Evolutionary conservation across 2,113 vertebrate genomes (phyloP), one percentile per base, ranked within the genome.

Genomic region (Ellobius talpinus): DNA sequence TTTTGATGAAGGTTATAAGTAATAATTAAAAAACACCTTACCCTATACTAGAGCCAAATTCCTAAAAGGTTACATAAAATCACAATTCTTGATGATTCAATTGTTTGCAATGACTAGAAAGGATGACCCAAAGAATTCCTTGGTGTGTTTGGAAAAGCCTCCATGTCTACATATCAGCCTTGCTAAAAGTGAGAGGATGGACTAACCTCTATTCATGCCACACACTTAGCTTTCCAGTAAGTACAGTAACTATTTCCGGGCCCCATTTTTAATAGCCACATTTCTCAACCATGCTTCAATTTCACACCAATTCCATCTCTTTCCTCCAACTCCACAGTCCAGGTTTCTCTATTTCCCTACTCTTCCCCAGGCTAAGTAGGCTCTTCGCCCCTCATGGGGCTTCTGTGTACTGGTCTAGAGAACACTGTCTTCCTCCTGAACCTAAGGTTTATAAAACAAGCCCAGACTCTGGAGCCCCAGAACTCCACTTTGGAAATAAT

Each of bases 61-160:
- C 90, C 81, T 86, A 85, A 45, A 86, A 90, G 96, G 73, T 14
- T 70, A 7, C 61, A 87, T 63, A 72, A 90, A 95, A 86, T 77
- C 12, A 77, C 66, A 92, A 77, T 58, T 93, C 90, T 84, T 88
- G 24, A 65, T 84, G 94, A 87, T 81, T 72, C 66, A 84, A 91
- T 76, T 91, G 45, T 79, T 87, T 93, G 92, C 42, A 93, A 73
- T 93, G 92, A 63, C 73, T 84, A 87, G 76, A 72, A 95, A 84
- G 84, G 72, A 33, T 73, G 7, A 88, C 33, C 47, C 50, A 88
- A 96, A 73, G 10, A 45, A 90, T 7, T 73, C 14, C 16, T 70
- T 1, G 42, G 17, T n/a, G 85, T 68, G 33, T 95, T 36, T 92
- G 42, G 93, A 10, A 74, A 86, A 76, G 39, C 36, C 85, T 31